These are phyloP conservation scores for Tetragnatha versicolor DNA, from an alignment of 1,140 invertebrate genomes.

Conservation along the genomic window DNA sequence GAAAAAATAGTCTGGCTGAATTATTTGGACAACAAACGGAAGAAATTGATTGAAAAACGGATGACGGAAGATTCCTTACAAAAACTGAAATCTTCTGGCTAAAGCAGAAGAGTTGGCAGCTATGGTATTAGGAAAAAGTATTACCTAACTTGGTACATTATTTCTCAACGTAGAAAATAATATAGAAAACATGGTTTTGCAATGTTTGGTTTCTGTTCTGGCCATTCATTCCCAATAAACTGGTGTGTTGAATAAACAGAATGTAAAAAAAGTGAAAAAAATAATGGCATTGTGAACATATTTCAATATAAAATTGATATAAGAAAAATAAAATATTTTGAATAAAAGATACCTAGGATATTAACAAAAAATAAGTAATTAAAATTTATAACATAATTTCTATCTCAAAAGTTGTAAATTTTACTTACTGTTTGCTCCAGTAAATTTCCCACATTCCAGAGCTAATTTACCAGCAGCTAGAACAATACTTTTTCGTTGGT, in stretches of 20 bases:
- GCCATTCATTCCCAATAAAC: neutral
- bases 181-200: too few species aligned
- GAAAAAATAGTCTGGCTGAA: too few species aligned
- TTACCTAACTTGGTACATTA: too few species aligned
- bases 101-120: too few species aligned
- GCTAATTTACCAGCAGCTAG: conserved; percentile 6
- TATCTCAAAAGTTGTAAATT: neutral
- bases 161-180: too few species aligned
- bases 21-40: too few species aligned
- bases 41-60: too few species aligned
- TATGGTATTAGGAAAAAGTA: too few species aligned
- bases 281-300: neutral
- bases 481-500: neutral
- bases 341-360: neutral
- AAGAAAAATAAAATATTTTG: neutral
- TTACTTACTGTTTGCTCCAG: conserved; percentile 3
- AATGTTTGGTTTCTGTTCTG: too few species aligned
- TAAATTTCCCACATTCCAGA: neutral
- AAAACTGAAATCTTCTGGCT: too few species aligned
- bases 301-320: neutral
- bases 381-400: neutral
- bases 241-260: neutral
- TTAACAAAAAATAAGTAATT: neutral
- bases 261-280: neutral
- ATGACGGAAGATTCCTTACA: too few species aligned